Evolutionary conservation across 2,113 vertebrate genomes (phyloP).

Genomic region (Solea senegalensis): DNA sequence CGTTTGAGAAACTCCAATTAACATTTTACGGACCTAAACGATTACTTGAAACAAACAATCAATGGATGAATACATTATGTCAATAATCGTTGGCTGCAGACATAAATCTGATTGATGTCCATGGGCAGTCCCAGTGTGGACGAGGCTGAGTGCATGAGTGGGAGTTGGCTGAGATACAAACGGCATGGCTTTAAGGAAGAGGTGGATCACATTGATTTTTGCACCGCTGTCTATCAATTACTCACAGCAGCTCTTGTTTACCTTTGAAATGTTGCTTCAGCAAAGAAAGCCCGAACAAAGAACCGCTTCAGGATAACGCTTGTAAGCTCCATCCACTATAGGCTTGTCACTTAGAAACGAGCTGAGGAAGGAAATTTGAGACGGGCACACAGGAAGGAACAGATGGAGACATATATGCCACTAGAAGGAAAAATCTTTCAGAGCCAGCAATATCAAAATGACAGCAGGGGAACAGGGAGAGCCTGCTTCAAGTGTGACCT

Average conservation of each 20-base stretch:
- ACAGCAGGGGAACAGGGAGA: slow-evolving; percentile 34
- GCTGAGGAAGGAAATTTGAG: slow-evolving; percentile 20
- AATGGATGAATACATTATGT: too few species aligned
- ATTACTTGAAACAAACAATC: too few species aligned
- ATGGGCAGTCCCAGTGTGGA: too few species aligned
- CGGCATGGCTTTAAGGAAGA: slow-evolving; percentile 12
- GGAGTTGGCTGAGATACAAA: too few species aligned
- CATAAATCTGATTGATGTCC: too few species aligned
- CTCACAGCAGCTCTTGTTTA: slow-evolving; percentile 31
- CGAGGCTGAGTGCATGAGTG: too few species aligned
- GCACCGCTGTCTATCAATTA: slow-evolving; percentile 17
- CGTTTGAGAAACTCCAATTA: too few species aligned
- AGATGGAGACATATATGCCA: slow-evolving; percentile 19
- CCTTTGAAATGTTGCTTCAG: slow-evolving; percentile 41
- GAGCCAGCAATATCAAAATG: slow-evolving; percentile 7
- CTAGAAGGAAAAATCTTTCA: slow-evolving; percentile 14
- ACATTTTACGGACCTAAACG: too few species aligned
- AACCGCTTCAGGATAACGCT: slow-evolving; percentile 31
- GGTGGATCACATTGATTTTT: neutral
- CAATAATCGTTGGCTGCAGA: too few species aligned
- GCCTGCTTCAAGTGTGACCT: slow-evolving; percentile 47
- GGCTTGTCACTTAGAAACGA: slow-evolving; percentile 20
- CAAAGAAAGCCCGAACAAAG: slow-evolving; percentile 14
- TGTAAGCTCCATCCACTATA: slow-evolving; percentile 31
- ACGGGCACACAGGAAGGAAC: slow-evolving; percentile 19